Evolutionary conservation across 1,140 invertebrate genomes (phyloP), one percentile per base, ranked within the genome.

Genomic region (Oryctes rhinoceros): DNA sequence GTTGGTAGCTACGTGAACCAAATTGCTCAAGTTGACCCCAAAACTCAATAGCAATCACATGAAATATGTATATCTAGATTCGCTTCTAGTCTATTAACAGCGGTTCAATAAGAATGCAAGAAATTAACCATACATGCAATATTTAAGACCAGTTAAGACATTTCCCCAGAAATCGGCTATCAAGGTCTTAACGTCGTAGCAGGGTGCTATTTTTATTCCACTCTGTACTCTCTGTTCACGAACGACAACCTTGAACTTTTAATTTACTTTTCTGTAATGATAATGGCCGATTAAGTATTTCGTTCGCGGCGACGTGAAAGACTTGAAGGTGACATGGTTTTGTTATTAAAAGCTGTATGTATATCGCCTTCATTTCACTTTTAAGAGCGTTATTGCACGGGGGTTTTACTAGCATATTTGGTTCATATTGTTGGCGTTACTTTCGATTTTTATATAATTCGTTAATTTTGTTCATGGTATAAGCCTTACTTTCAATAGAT

Each of bases 231-330:
- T 37, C 35, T 71, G 65, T 15, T 71, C 65, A 11, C 24, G 35
- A 59, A 7, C 18, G 65, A 7, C 65, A 30, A 35, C 65, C 65
- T 71, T 71, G 65, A 71, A 71, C 65, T 71, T 71, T 71, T 71
- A 71, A 71, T 71, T 71, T 71, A 35, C 65, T 71, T 71, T 71
- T 35, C 65, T 71, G 65, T 71, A 71, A 71, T 71, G 65, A 71
- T 37, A 71, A 71, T 71, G 65, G 65, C 65, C 65, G 65, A 71
- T 71, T 71, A 71, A 71, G 65, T 71, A 71, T 71, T 71, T 71
- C 65, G 65, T 71, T 6, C 35, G 24, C 20, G 65, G 24, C 65
- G 24, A 24, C 13, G 65, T 71, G 10, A 71, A 71, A 71, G 18
- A 24, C 24, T 71, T 71, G 65, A 71, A 71, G 65, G 65, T 71